Evolutionary conservation across 2,797 vertebrate genomes (phyloP).

Genomic region (Zenarchopterus dispar): DNA sequence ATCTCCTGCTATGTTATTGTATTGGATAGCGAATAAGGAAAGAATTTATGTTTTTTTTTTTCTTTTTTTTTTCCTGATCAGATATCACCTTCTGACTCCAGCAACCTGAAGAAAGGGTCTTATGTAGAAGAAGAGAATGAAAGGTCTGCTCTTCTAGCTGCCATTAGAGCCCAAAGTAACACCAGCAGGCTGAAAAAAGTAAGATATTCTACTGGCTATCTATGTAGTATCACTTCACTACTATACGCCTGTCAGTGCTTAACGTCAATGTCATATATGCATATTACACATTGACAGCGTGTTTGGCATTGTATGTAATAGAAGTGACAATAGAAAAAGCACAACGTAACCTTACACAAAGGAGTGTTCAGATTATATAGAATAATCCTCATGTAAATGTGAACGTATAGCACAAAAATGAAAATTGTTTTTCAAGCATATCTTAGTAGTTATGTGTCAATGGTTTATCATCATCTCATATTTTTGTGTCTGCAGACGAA

Average conservation of each 20-base stretch:
- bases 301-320: too few species aligned
- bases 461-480: constrained; percentile 8
- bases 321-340: background rate
- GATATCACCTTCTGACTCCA: constrained; percentile 72
- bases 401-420: background rate
- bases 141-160: constrained; percentile 88
- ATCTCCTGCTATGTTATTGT: constrained; percentile 1
- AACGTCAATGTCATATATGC: constrained; percentile 6
- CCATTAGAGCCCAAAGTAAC: constrained; percentile 87
- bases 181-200: constrained; percentile 87
- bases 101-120: constrained; percentile 64
- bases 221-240: background rate
- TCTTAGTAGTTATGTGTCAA: constrained; percentile 3
- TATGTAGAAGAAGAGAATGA: constrained; percentile 83
- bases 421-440: constrained; percentile 1
- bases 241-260: constrained; percentile 6
- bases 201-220: constrained; percentile 32
- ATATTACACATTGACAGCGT: too few species aligned
- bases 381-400: background rate
- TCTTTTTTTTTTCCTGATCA: constrained; percentile 59
- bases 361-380: background rate
- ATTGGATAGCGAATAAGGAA: background rate
- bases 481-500: constrained; percentile 80
- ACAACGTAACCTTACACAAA: background rate
- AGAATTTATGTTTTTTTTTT: constrained; percentile 3